These are phyloP conservation scores for Mesoligia furuncula DNA, from an alignment of 2,888 invertebrate genomes.

Conservation along the genomic window DNA sequence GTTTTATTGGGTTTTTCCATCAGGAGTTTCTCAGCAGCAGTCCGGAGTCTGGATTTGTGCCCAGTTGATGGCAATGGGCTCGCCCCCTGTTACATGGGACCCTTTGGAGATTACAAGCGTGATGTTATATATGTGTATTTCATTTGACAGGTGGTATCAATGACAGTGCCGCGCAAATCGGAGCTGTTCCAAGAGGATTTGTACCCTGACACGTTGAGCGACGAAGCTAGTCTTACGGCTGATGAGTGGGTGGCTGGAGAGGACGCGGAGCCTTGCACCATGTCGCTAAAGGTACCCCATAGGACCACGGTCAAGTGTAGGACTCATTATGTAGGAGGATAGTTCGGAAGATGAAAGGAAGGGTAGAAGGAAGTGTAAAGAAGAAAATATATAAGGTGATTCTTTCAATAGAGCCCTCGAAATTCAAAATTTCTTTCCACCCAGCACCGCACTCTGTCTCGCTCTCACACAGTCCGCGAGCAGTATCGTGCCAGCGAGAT, in stretches of 20 bases:
- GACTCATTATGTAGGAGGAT: background rate
- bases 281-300: conserved; percentile 95
- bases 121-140: background rate
- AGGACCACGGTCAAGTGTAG: background rate
- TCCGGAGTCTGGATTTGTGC: no score
- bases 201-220: conserved; percentile 98
- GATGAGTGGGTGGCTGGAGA: conserved; percentile 98
- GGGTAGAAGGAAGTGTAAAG: background rate
- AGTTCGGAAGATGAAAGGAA: background rate
- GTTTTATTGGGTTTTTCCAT: background rate
- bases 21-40: background rate
- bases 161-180: conserved; percentile 99
- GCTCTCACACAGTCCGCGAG: no score
- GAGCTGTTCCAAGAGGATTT: conserved; percentile 99
- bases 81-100: background rate
- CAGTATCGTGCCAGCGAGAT: no score
- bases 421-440: background rate
- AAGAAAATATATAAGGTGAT: background rate
- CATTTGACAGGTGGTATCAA: conserved; percentile 93
- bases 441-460: no score
- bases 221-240: conserved; percentile 96
- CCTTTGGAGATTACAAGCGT: background rate
- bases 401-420: background rate
- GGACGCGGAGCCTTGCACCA: conserved; percentile 97
- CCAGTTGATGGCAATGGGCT: background rate